Base-by-base conservation (phyloP, 2,888 invertebrate species). In the Spatulosminthurus flaviceps region DNA sequence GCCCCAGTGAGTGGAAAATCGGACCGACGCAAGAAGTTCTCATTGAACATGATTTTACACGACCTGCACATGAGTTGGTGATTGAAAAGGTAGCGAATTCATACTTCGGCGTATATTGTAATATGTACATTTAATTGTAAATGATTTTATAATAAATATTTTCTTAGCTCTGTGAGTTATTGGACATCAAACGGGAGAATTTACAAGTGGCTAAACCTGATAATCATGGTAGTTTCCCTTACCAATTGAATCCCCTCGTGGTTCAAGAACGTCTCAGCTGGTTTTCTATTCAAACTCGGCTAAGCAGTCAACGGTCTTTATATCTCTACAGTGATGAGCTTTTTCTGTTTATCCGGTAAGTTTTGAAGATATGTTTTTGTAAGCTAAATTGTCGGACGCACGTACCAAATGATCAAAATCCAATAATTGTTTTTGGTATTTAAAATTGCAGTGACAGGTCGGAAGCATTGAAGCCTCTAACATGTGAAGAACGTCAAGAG, bases 271-370 rank as follows among this genome's bases (percentile, higher is more conserved):
- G 67, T 1, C 43, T 78, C 2, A 29, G 72, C 41, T 78, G 78
- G 78, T 73, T 78, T 21, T n/a, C 72, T 1, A 41, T 78, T 34
- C 29, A 61, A 2, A 29, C 73, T 7, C 16, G 61, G 26, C 19
- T 60, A n/a, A 72, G 78, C 11, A 22, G 81, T 13, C 64, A 64
- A 16, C 11, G 64, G 24, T 64, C 64, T 22, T 21, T 82, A 9
- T 82, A 82, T 70, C 76, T 84, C 4, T 82, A 80, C 77, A 82
- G 74, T 69, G 82, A 84, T 67, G 83, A 84, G 34, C 51, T 84
- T 24, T 79, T 75, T 2, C 76, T 84, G 0, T 81, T 82, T 34
- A 79, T 81, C 0, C 72, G 82, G 83, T 82, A 72, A 74, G 69
- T 60, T 22, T 19, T 43, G 2, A 19, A 9, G n/a, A 51, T n/a